Evolutionary conservation across 2,888 invertebrate genomes (phyloP).

Genomic region (Frankliniella intonsa): DNA sequence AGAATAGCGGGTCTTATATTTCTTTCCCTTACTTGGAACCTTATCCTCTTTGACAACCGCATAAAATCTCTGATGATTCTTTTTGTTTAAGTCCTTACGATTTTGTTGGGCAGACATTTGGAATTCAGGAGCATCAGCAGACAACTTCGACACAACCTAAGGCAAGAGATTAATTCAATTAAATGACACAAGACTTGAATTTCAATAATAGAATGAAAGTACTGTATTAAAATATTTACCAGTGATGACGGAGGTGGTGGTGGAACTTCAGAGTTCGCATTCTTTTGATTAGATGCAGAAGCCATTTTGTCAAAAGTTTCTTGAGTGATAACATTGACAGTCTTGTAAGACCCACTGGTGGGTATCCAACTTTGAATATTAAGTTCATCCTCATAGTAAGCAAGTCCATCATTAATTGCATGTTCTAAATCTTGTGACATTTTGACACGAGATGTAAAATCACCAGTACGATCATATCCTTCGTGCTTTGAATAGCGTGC

Average conservation of each 20-base stretch:
- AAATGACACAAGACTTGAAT: too few species aligned
- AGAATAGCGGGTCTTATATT: constrained; percentile 87
- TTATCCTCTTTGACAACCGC: constrained; percentile 81
- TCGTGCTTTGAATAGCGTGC: constrained; percentile 72
- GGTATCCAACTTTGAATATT: neutral
- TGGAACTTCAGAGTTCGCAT: constrained; percentile 68
- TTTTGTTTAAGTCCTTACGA: constrained; percentile 39
- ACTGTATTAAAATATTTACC: constrained; percentile 39
- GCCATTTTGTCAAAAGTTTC: constrained; percentile 80
- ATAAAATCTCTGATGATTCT: constrained; percentile 65
- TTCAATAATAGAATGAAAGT: constrained; percentile 28
- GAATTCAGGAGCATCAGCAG: constrained; percentile 13
- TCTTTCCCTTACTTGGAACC: constrained; percentile 45
- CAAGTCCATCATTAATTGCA: constrained; percentile 94
- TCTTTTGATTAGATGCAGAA: constrained; percentile 60
- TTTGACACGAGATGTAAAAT: constrained; percentile 84
- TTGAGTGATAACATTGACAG: constrained; percentile 81
- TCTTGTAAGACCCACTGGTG: constrained; percentile 61
- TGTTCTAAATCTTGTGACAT: constrained; percentile 92
- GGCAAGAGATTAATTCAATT: neutral
- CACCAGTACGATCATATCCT: constrained; percentile 85
- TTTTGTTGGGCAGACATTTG: constrained; percentile 29
- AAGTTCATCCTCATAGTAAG: constrained; percentile 91
- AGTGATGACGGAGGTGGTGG: constrained; percentile 71
- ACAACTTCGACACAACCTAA: constrained; percentile 12